Evolutionary conservation across 1,140 invertebrate species (phyloP).

Genomic region (Aphelenchoides besseyi): DNA sequence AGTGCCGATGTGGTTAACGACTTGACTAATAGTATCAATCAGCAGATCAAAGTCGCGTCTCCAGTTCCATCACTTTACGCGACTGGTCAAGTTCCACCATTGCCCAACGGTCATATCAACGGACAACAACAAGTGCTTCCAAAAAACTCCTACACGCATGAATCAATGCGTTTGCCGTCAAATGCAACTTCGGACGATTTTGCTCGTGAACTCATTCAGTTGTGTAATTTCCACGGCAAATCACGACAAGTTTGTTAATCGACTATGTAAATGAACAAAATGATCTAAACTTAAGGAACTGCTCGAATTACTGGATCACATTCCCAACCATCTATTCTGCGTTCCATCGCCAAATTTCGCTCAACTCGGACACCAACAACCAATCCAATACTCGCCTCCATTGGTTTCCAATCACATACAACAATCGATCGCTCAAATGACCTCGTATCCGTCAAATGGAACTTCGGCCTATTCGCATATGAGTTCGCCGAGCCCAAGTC

Average conservation of each 20-base stretch:
- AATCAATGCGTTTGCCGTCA: slow-evolving; percentile 36
- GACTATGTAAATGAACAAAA: not conserved
- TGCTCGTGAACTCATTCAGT: slow-evolving; percentile 54
- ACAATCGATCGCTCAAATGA: not conserved
- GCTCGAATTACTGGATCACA: slow-evolving; percentile 19
- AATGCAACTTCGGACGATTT: slow-evolving; percentile 49
- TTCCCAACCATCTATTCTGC: slow-evolving; percentile 22
- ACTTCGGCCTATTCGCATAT: not conserved
- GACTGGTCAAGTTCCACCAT: not conserved
- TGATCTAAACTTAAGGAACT: slow-evolving; percentile 18
- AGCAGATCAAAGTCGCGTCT: slow-evolving; percentile 27
- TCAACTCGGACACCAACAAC: not conserved
- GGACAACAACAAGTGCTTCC: not conserved
- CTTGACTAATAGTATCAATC: slow-evolving; percentile 18
- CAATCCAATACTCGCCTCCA: slow-evolving; percentile 26
- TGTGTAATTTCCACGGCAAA: slow-evolving; percentile 60
- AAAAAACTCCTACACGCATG: not conserved
- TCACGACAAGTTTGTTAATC: slow-evolving; percentile 54
- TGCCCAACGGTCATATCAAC: not conserved
- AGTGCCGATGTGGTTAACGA: slow-evolving; percentile 47
- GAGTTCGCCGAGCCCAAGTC: not conserved
- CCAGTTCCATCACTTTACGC: slow-evolving; percentile 18
- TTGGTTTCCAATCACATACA: not conserved
- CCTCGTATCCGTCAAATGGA: not conserved
- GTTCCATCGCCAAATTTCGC: slow-evolving; percentile 12